phyloP scores from a whole-genome alignment of 2,113 vertebrate species.

The Channa argus region DNA sequence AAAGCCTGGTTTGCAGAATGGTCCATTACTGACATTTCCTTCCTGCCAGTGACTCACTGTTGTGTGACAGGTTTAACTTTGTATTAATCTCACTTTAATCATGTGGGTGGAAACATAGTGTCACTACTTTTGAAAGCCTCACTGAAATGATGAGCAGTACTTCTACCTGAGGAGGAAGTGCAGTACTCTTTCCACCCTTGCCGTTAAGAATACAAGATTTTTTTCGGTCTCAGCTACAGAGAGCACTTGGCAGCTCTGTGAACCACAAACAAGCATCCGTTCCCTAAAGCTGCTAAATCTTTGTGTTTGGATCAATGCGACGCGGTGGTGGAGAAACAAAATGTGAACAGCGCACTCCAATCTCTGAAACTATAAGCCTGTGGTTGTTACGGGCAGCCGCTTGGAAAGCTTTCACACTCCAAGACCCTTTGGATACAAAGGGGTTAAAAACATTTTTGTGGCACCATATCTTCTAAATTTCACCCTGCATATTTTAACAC shows the following conservation, averaged over 20 bases:
- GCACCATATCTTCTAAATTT: slow-evolving; percentile 27
- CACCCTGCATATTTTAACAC: slow-evolving; percentile 68
- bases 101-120: not conserved
- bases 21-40: not conserved
- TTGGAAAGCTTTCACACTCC: slow-evolving; percentile 7
- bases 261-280: slow-evolving; percentile 3
- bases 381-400: not conserved
- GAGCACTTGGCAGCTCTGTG: slow-evolving; percentile 5
- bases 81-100: not conserved
- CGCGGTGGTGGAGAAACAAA: not conserved
- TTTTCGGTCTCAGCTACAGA: slow-evolving; percentile 9
- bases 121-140: not conserved
- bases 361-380: slow-evolving; percentile 1
- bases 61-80: not conserved
- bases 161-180: not conserved
- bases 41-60: not conserved
- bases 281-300: slow-evolving; percentile 18
- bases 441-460: slow-evolving; percentile 46
- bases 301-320: slow-evolving; percentile 25
- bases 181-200: not conserved
- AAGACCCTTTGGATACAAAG: slow-evolving; percentile 10
- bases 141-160: not conserved
- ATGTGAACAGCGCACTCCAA: slow-evolving; percentile 16
- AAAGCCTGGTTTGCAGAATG: not conserved
- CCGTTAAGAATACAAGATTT: not conserved